phyloP scores from a whole-genome alignment of 1,140 invertebrate species.

The Amyelois transitella region DNA sequence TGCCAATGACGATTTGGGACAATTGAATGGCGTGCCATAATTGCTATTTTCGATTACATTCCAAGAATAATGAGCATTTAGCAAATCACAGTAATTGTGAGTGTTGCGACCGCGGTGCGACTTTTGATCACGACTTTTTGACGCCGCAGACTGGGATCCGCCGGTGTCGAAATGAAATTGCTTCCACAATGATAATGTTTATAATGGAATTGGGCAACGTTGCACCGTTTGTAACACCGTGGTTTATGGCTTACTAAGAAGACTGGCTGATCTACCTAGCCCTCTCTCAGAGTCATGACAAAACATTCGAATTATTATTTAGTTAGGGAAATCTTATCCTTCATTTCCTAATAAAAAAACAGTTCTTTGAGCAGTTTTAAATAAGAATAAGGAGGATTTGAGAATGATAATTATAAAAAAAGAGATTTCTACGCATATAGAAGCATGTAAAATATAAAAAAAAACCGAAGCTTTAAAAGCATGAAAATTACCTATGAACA shows the following conservation, averaged over 20 bases:
- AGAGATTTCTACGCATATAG: too few relatives aligned
- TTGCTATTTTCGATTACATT: constrained; percentile 50
- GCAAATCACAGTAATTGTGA: constrained; percentile 48
- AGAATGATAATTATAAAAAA: too few relatives aligned
- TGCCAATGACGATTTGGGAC: constrained; percentile 41
- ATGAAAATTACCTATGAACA: too few relatives aligned
- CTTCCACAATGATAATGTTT: constrained; percentile 19
- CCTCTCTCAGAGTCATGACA: too few relatives aligned
- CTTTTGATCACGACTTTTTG: constrained; percentile 49
- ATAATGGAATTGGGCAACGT: constrained; percentile 4
- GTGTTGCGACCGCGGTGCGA: constrained; percentile 27
- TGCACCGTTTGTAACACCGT: constrained; percentile 1
- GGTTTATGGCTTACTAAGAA: not conserved
- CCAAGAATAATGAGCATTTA: constrained; percentile 51
- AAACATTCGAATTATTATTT: not conserved
- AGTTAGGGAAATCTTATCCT: too few relatives aligned
- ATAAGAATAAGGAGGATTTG: too few relatives aligned
- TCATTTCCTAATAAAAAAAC: too few relatives aligned
- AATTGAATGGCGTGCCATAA: constrained; percentile 50
- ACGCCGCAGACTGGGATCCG: constrained; percentile 20
- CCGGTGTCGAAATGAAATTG: constrained; percentile 31
- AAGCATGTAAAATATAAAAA: too few relatives aligned
- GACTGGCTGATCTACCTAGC: too few relatives aligned
- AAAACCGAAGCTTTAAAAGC: too few relatives aligned
- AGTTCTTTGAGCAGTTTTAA: too few relatives aligned